phyloP scores from a whole-genome alignment of 64 coral and sea anemone genomes.

The Porites australiensis region DNA sequence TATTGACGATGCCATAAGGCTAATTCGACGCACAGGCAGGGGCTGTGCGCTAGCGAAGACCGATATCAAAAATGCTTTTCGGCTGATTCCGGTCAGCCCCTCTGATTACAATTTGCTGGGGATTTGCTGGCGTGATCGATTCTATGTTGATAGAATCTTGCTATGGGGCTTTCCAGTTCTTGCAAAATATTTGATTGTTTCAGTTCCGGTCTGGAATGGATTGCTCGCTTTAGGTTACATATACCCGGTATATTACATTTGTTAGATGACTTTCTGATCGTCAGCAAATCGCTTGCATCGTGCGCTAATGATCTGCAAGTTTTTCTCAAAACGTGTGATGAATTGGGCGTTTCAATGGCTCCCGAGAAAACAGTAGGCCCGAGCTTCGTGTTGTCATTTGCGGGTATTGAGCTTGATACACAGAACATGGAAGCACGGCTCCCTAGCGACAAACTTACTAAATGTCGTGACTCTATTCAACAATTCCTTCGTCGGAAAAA shows the following conservation, averaged over 20 bases:
- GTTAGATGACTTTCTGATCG: not conserved
- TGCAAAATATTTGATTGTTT: not conserved
- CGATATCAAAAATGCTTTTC: slow-evolving; percentile 16
- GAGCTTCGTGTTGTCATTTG: too few species aligned
- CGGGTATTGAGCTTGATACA: too few species aligned
- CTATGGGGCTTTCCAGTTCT: not conserved
- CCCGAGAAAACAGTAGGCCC: too few species aligned
- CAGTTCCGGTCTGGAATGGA: not conserved
- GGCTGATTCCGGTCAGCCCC: not conserved
- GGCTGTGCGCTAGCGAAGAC: not conserved
- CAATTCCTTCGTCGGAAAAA: not conserved
- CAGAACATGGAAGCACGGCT: not conserved
- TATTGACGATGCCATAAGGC: not conserved
- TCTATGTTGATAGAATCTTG: not conserved
- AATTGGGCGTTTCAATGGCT: too few species aligned
- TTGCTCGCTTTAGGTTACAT: not conserved
- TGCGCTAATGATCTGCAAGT: too few species aligned
- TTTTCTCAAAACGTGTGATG: too few species aligned
- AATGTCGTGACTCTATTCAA: not conserved
- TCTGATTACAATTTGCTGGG: slow-evolving; percentile 11
- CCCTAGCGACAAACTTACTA: not conserved
- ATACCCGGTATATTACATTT: not conserved
- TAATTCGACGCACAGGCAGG: not conserved
- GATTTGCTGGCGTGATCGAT: not conserved
- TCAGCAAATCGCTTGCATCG: not conserved